These are phyloP conservation scores for Ceratosolen fusciceps DNA, from an alignment of 1,140 invertebrate genomes.

Conservation along the genomic window DNA sequence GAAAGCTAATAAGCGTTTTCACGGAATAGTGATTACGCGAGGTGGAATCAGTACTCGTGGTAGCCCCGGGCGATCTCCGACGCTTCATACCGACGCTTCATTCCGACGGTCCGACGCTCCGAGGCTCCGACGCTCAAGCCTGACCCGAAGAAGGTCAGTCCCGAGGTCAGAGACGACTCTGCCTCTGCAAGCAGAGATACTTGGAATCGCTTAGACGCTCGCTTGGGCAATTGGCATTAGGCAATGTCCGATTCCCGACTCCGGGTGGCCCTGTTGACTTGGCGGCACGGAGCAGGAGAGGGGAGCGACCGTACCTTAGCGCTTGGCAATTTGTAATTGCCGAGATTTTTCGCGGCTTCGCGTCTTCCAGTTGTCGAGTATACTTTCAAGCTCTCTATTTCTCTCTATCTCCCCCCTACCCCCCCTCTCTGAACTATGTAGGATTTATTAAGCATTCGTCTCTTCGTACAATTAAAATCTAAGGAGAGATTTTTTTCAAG, in stretches of 20 bases:
- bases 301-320: no score
- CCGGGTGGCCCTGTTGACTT: no score
- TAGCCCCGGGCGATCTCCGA: background rate
- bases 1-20: constrained; percentile 15
- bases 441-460: background rate
- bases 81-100: no score
- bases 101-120: no score
- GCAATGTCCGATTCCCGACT: background rate
- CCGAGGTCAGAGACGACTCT: background rate
- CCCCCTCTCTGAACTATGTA: no score
- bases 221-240: background rate
- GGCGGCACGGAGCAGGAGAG: no score
- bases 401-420: no score
- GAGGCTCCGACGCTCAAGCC: background rate
- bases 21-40: background rate
- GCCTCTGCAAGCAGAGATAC: background rate
- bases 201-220: no score
- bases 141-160: background rate
- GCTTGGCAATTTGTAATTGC: no score
- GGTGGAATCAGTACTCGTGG: background rate
- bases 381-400: no score
- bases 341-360: no score
- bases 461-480: background rate
- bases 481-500: background rate
- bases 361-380: no score